Base-by-base conservation (phyloP, 2,113 vertebrate genomes). In the Brachirus orientalis region DNA sequence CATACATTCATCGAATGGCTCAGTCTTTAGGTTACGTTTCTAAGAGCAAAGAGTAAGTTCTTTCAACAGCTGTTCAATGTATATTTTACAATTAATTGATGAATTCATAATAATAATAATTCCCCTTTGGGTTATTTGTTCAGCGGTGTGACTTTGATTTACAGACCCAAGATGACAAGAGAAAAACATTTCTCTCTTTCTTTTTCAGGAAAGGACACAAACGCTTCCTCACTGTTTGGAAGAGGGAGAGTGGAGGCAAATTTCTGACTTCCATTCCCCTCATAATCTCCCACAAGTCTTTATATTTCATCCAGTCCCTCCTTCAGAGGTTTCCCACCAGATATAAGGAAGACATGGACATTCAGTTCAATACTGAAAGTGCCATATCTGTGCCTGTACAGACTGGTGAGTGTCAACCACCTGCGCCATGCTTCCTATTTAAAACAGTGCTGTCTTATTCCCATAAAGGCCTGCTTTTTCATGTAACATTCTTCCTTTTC, bases 41-140 rank as follows among this genome's bases (percentile, higher is more conserved):
- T 35, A 98, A 96, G 89, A 98, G 96, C 79, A 95, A 90, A 92
- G 97, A 96, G 97, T 97, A 85, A 93, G 93, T 62, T 63, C n/a
- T 5, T 46, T 54, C 41, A 37, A 8, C 1, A 40, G 58, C 36
- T 28, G 14, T 6, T 16, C 13, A n/a, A 7, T 45, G 14, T 45
- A 12, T 2, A 45, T 45, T 45, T n/a, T 8, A 43, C 10, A 43
- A 5, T 14, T 43, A 12, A 28, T 28, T 28, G 3, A 28, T 28
- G 6, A 28, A 28, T 28, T 28, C 28, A 14, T 43, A 2, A 12
- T 43, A 13, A 43, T 43, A 10, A 12, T 12, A 14, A 13, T 43
- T 14, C 14, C 4, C 10, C 12, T 10, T 43, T 43, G 11, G 11
- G 11, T 43, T 11, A 13, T 9, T 43, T 11, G 40, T 10, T 10